These are phyloP conservation scores for Parthenolecanium corni DNA, from an alignment of 2,888 invertebrate species.

Conservation along the genomic window DNA sequence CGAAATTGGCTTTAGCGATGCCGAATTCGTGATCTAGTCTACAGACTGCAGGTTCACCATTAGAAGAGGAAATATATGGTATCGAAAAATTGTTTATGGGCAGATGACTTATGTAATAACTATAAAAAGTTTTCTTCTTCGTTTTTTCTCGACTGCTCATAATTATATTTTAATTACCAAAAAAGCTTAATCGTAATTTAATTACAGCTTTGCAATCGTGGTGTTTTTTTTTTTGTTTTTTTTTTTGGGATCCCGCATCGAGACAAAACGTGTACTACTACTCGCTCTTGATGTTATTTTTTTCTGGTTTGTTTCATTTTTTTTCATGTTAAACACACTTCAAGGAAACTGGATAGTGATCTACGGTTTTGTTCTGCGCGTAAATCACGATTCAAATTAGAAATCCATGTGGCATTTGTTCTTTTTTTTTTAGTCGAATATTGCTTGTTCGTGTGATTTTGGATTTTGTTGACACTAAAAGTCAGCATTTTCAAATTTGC, in stretches of 20 bases:
- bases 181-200: conserved; percentile 23
- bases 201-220: conserved; percentile 2
- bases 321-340: too few relatives aligned
- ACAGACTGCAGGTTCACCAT: background rate
- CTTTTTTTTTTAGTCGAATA: too few relatives aligned
- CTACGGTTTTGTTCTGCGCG: too few relatives aligned
- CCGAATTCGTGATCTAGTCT: background rate
- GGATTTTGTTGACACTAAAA: too few relatives aligned
- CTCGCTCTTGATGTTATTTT: background rate
- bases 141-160: conserved; percentile 9
- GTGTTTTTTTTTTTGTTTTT: background rate
- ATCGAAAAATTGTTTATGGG: background rate
- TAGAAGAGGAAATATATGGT: background rate
- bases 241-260: background rate
- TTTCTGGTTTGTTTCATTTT: too few relatives aligned
- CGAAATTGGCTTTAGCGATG: background rate
- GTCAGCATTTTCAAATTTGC: too few relatives aligned
- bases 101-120: conserved; percentile 4
- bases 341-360: too few relatives aligned
- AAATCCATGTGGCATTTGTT: too few relatives aligned
- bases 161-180: conserved; percentile 24
- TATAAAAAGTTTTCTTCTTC: background rate
- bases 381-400: too few relatives aligned
- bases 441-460: too few relatives aligned
- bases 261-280: background rate